Percentiles rank a stretch among this genome's conserved stretches.
Conservation (phyloP, 2,113 vertebrate species). For the Albula glossodonta region DNA sequence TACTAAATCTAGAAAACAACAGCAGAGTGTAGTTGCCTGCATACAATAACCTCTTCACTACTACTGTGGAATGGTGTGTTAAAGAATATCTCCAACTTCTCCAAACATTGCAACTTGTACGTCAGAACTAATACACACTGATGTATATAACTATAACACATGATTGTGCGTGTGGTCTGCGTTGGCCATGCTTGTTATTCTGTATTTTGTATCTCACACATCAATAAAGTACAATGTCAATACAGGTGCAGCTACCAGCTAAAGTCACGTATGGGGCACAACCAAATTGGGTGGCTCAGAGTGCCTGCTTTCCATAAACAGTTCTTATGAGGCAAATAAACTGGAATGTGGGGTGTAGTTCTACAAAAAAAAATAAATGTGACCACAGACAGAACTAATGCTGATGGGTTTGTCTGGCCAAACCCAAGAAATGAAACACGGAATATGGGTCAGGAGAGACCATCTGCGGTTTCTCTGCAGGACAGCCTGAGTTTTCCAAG, state of each 20-base stretch:
- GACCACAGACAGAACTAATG: conserved; percentile 34
- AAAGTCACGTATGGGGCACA: neutral
- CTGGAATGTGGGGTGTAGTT: conserved; percentile 12
- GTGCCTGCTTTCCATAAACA: neutral
- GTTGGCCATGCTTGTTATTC: neutral
- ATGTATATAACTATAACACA: neutral
- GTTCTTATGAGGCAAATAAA: neutral
- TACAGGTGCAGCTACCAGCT: neutral
- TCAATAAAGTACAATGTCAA: neutral
- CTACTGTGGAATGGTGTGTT: too few species aligned
- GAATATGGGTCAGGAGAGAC: conserved; percentile 18
- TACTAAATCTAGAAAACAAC: too few species aligned
- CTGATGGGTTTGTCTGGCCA: conserved; percentile 31
- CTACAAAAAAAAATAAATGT: conserved; percentile 33
- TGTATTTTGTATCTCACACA: neutral
- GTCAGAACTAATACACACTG: neutral
- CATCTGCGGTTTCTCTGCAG: conserved; percentile 29
- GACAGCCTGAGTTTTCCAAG: neutral
- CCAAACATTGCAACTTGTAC: too few species aligned
- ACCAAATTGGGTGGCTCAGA: neutral
- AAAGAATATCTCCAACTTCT: too few species aligned
- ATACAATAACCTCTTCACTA: too few species aligned
- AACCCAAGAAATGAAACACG: conserved; percentile 7
- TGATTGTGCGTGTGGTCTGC: neutral
- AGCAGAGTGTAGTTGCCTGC: too few species aligned